These are phyloP conservation scores for Alectoris magna DNA, from an alignment of 2,797 vertebrate species.

Conservation along the genomic window DNA sequence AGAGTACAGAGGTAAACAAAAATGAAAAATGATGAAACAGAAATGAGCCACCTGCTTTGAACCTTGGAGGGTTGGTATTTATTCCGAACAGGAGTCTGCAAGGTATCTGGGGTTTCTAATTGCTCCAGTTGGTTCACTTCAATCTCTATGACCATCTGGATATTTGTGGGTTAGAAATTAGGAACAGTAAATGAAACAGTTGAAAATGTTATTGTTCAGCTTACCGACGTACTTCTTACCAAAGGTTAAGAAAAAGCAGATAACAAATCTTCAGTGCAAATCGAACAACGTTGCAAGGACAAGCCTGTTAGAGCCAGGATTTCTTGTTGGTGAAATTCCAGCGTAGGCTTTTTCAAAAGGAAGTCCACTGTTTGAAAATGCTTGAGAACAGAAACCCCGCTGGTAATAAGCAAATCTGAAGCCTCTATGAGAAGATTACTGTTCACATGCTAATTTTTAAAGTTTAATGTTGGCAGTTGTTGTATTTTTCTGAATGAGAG, in stretches of 20 bases:
- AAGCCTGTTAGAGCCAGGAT: background rate
- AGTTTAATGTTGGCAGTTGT: background rate
- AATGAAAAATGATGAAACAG: slow-evolving; percentile 4
- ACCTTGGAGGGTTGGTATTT: background rate
- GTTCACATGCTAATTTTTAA: background rate
- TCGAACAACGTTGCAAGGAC: fast-evolving
- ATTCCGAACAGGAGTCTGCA: background rate
- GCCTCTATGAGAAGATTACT: background rate
- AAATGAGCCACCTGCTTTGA: background rate
- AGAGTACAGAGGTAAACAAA: background rate
- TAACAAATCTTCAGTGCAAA: background rate
- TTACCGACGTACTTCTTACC: background rate
- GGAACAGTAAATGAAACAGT: background rate
- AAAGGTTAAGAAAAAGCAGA: background rate
- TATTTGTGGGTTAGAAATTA: background rate
- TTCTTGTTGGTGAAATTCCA: fast-evolving
- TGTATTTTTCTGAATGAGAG: background rate
- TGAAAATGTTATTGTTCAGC: background rate
- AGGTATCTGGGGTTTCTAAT: background rate
- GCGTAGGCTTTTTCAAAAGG: fast-evolving
- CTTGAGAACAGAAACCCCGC: fast-evolving
- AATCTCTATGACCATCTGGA: background rate
- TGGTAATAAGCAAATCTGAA: background rate
- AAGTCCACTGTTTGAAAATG: background rate
- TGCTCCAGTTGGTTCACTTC: background rate